A percentile compares a stretch with the other conserved stretches of the same genome.
These are phyloP conservation scores for Rugalucina vietnamica DNA, from an alignment of 2,888 invertebrate species.

Conservation along the genomic window DNA sequence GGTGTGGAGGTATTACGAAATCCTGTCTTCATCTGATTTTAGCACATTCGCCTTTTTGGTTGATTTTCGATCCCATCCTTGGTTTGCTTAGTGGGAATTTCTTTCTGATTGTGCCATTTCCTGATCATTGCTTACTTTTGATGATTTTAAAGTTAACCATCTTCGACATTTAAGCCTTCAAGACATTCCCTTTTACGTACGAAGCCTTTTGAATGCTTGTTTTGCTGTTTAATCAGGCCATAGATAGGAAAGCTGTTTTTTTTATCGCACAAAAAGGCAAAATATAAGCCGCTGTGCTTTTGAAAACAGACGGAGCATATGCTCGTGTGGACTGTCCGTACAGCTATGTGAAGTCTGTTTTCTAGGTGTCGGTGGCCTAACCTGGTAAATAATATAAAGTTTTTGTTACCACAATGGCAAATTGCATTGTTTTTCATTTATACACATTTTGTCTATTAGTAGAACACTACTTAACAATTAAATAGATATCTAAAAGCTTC, in stretches of 20 bases:
- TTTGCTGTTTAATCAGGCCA: background rate
- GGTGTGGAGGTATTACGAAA: too few species aligned
- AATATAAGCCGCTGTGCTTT: background rate
- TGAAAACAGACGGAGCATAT: background rate
- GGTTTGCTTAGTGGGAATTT: too few species aligned
- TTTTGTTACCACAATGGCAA: background rate
- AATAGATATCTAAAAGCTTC: background rate
- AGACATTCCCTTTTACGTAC: background rate
- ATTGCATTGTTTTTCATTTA: background rate
- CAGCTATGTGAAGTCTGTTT: conserved; percentile 6
- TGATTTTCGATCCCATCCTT: too few species aligned
- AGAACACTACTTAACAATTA: too few species aligned
- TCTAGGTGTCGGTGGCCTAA: background rate
- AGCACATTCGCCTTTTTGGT: too few species aligned
- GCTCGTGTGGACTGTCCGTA: conserved; percentile 20
- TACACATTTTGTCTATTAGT: too few species aligned
- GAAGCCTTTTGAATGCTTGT: background rate
- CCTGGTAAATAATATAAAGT: background rate
- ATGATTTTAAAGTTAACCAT: background rate
- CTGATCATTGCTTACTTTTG: too few species aligned
- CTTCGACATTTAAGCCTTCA: background rate
- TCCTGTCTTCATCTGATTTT: too few species aligned
- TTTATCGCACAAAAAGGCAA: background rate
- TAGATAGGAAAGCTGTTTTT: background rate
- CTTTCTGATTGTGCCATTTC: too few species aligned